Evolutionary conservation across 1,140 invertebrate species (phyloP).

Genomic region (Magallana gigas): DNA sequence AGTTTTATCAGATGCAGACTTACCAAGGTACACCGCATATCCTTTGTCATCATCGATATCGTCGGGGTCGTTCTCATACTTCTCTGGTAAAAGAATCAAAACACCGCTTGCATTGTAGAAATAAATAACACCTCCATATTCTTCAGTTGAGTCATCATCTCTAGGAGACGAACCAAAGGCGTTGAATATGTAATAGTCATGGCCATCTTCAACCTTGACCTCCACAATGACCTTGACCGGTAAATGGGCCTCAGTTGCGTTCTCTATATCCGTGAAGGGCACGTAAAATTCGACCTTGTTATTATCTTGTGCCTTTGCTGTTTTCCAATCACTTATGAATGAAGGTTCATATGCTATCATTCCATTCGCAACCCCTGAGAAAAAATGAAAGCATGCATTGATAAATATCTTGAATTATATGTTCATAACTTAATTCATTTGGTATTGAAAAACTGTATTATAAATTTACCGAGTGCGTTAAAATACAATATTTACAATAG

Average conservation of each 20-base stretch:
- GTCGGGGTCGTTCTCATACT: not conserved
- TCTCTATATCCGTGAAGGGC: not conserved
- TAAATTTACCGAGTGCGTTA: too few species aligned
- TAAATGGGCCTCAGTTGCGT: too few species aligned
- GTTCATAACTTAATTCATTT: too few species aligned
- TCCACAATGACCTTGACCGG: not conserved
- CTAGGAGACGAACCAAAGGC: conserved; percentile 1
- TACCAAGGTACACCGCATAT: not conserved
- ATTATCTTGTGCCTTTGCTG: conserved; percentile 2
- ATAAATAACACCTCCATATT: conserved; percentile 13
- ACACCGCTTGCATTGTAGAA: conserved; percentile 9
- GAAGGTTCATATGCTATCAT: not conserved
- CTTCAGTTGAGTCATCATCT: not conserved
- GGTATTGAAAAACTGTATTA: too few species aligned
- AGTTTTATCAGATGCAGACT: not conserved
- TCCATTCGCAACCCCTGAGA: not conserved
- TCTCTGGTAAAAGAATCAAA: not conserved
- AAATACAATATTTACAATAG: too few species aligned
- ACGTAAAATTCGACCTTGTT: not conserved
- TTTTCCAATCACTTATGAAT: not conserved
- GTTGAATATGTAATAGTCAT: not conserved
- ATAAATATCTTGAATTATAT: not conserved
- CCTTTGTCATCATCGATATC: not conserved
- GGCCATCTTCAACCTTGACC: not conserved
- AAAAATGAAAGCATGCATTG: not conserved